Evolutionary conservation across 2,113 vertebrate genomes (phyloP).

Genomic region (Stigmatopora argus): DNA sequence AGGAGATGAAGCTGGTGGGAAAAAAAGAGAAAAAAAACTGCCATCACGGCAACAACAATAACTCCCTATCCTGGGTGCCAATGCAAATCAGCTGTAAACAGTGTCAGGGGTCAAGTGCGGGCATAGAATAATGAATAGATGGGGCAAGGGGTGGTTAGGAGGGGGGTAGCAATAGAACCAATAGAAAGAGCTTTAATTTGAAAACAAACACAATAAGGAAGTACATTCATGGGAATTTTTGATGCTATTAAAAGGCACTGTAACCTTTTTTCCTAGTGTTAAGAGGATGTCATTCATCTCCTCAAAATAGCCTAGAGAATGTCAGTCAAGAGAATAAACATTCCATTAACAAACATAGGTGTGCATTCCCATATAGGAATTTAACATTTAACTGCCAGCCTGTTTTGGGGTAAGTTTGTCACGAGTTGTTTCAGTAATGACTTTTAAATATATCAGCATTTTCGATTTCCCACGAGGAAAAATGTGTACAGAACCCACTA

Average conservation of each 20-base stretch:
- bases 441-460: slow-evolving; percentile 53
- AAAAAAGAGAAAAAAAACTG: slow-evolving; percentile 55
- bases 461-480: slow-evolving; percentile 59
- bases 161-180: too few species aligned
- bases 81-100: slow-evolving; percentile 58
- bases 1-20: slow-evolving; percentile 49
- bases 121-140: not conserved
- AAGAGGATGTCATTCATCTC: slow-evolving; percentile 5
- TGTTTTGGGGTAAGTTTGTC: slow-evolving; percentile 41
- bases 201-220: not conserved
- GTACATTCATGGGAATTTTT: slow-evolving; percentile 15
- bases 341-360: slow-evolving; percentile 25
- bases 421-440: slow-evolving; percentile 39
- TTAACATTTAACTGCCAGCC: slow-evolving; percentile 22
- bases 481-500: slow-evolving; percentile 36
- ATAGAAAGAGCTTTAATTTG: slow-evolving; percentile 19
- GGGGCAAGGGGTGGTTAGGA: not conserved
- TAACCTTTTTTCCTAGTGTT: too few species aligned
- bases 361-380: slow-evolving; percentile 39
- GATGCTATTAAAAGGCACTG: slow-evolving; percentile 1
- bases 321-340: slow-evolving; percentile 20
- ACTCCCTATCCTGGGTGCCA: slow-evolving; percentile 16
- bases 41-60: slow-evolving; percentile 48
- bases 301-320: not conserved
- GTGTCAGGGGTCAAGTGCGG: not conserved